Percentiles rank a stretch among this genome's conserved stretches.
These are phyloP conservation scores for Coregonus suidteri DNA, from an alignment of 2,797 vertebrate genomes.

Conservation along the genomic window DNA sequence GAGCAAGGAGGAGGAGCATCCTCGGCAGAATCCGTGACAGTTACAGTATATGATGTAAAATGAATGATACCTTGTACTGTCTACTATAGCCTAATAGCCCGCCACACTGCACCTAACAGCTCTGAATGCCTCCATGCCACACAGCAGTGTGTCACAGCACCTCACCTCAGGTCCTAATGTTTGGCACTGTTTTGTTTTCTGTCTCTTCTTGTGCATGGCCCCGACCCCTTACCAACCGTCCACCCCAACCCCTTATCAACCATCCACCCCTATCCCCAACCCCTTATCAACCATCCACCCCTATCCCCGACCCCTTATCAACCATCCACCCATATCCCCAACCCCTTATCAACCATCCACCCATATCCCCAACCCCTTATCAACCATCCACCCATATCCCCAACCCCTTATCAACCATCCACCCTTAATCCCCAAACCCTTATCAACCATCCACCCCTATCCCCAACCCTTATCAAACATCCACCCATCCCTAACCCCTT, in stretches of 20 bases:
- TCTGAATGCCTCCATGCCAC: constrained; percentile 64
- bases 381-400: too few species aligned
- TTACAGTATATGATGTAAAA: constrained; percentile 11
- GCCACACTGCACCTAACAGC: constrained; percentile 70
- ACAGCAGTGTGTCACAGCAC: constrained; percentile 35
- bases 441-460: too few species aligned
- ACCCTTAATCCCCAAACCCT: too few species aligned
- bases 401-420: too few species aligned
- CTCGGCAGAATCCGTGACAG: too few species aligned
- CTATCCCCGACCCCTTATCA: too few species aligned
- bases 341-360: background rate
- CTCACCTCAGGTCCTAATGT: constrained; percentile 79
- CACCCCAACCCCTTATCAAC: constrained; percentile 43
- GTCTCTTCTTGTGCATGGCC: constrained; percentile 78
- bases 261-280: constrained; percentile 6
- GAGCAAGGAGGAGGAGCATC: too few species aligned
- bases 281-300: too few species aligned
- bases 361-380: too few species aligned
- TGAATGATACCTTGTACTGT: constrained; percentile 44
- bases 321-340: too few species aligned
- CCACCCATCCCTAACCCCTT: constrained; percentile 6
- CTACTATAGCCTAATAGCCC: constrained; percentile 50
- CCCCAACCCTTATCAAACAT: too few species aligned
- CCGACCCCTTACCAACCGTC: constrained; percentile 35
- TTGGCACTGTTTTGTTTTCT: constrained; percentile 86